Percentiles rank a stretch among this genome's conserved stretches.
Conservation (phyloP, 2,113 vertebrate genomes). For the Mormoops blainvillei region DNA sequence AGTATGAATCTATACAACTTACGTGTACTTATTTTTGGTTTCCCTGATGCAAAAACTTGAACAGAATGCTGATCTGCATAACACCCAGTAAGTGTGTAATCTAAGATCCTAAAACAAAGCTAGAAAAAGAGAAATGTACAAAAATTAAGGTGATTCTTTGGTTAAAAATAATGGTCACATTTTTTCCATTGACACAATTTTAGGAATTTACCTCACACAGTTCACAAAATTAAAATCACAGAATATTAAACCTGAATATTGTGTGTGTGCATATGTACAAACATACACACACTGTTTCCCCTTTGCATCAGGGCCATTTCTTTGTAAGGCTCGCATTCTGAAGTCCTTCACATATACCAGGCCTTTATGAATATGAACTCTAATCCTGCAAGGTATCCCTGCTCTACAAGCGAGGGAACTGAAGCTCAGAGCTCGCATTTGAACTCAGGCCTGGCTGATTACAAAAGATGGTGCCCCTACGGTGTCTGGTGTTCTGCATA, state of each 20-base stretch:
- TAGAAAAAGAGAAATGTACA: constrained; percentile 71
- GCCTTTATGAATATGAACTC: neutral
- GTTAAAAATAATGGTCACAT: neutral
- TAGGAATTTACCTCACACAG: neutral
- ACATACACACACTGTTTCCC: neutral
- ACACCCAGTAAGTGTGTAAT: constrained; percentile 92
- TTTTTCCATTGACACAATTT: neutral
- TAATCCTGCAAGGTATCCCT: neutral
- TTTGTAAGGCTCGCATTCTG: neutral
- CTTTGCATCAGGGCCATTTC: neutral
- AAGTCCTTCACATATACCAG: neutral
- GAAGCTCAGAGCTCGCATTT: neutral
- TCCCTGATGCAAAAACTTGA: constrained; percentile 91
- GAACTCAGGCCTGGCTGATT: neutral
- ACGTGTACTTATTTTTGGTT: constrained; percentile 89
- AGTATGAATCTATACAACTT: constrained; percentile 73
- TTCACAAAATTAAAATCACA: neutral
- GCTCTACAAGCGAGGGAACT: neutral
- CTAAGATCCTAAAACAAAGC: constrained; percentile 92
- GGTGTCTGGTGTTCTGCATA: neutral
- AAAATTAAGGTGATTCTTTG: constrained; percentile 7
- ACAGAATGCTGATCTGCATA: constrained; percentile 92
- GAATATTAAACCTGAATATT: neutral
- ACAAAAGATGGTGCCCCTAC: neutral
- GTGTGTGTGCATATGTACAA: neutral